phyloP scores from a whole-genome alignment of 2,888 invertebrate genomes.

The Phlogophora meticulosa region DNA sequence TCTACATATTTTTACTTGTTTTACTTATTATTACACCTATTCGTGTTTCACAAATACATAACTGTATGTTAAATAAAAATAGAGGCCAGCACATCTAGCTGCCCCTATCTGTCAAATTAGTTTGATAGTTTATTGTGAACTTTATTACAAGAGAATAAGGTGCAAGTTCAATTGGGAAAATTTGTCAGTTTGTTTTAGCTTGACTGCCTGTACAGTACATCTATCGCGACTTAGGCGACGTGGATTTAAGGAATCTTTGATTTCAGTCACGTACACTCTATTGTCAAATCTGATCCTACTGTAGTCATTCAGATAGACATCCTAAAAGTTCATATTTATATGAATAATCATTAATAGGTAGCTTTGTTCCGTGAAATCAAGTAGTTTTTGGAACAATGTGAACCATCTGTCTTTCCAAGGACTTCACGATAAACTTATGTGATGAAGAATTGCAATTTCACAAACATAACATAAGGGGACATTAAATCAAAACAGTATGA shows the following conservation, averaged over 20 bases:
- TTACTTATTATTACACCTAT: no score
- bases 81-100: no score
- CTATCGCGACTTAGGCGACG: background rate
- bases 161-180: no score
- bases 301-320: background rate
- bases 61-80: no score
- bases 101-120: no score
- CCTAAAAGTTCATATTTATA: background rate
- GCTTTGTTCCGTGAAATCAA: no score
- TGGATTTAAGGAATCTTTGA: conserved; percentile 10
- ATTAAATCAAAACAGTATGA: conserved; percentile 17
- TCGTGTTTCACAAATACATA: no score
- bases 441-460: conserved; percentile 1
- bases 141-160: no score
- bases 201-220: background rate
- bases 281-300: background rate
- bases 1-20: no score
- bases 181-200: conserved; percentile 1
- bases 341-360: no score
- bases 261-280: conserved; percentile 1
- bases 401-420: conserved; percentile 2
- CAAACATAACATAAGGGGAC: background rate
- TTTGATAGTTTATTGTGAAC: no score
- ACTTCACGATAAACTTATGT: conserved; percentile 14
- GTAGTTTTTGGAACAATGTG: conserved; percentile 7